Base-by-base conservation (phyloP, 2,888 invertebrate species). In the Mythimna albipuncta region DNA sequence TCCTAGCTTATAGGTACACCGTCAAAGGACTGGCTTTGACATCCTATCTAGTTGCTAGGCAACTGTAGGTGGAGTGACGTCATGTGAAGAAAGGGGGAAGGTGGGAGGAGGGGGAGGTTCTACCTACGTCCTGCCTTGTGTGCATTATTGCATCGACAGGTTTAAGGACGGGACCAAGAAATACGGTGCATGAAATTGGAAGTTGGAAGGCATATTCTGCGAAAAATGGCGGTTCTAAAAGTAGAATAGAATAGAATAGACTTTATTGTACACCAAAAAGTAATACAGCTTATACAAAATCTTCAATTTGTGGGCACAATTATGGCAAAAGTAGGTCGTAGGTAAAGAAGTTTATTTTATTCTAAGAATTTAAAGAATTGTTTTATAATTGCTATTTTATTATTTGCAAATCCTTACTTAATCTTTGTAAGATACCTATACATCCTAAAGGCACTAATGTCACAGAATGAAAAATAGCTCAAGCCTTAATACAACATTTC, bases 11-110 rank as follows among this genome's bases (percentile, higher is more conserved):
- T 26, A 47, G 47, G 55, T 64, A 65, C 35, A 50, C 16, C 44
- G 19, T 73, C 57, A 81, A 64, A 77, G 77, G 81, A 77, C 70
- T 84, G 84, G 72, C 68, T 82, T 77, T 84, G 85, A 83, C 74
- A 75, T 83, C 78, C 65, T 66, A 76, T 64, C 57, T 59, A 32
- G 81, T 84, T 85, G 81, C 84, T 79, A 81, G 69, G 85, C 61
- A 81, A 84, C 84, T 35, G 62, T 59, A 73, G 78, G 52, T 82
- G 26, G 62, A 47, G 52, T 82, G 79, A 73, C 71, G 77, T 73
- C 59, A 80, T 55, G 47, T 21, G 35, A 70, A 81, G 78, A 67
- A 64, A 44, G 35, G 54, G 69, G 52, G 21, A 41, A 3, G 26
- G 26, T 10, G 11, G 2, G 32, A 3, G 35, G 26, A 10, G 11